Conservation (phyloP, 2,113 vertebrate species). For the Psilopsiagon aurifrons region DNA sequence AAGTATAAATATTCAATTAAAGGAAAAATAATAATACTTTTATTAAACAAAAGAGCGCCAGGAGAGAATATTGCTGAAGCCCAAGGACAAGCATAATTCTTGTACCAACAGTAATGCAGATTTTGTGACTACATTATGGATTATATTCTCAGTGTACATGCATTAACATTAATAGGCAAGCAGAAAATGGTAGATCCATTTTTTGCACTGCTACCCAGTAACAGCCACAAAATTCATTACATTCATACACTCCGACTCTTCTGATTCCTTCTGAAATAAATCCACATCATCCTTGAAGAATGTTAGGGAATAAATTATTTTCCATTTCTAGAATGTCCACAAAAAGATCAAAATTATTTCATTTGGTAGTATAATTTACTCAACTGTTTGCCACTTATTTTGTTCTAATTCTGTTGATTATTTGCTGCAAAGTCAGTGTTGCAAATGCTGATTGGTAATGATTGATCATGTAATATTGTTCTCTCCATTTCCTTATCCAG, state of each 20-base stretch:
- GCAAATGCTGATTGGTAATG: neutral
- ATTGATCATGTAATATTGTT: neutral
- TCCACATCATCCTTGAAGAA: conserved; percentile 36
- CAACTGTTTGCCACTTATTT: conserved; percentile 14
- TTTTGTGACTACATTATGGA: conserved; percentile 35
- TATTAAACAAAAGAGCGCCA: conserved; percentile 54
- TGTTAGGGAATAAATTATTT: conserved; percentile 15
- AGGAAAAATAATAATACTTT: conserved; percentile 62
- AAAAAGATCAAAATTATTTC: conserved; percentile 40
- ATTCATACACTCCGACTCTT: neutral
- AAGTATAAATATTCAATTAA: conserved; percentile 61
- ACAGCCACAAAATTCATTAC: conserved; percentile 21
- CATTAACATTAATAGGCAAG: conserved; percentile 48
- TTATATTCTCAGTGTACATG: conserved; percentile 12
- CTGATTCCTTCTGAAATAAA: conserved; percentile 43
- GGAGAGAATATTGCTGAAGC: neutral
- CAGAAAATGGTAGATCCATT: conserved; percentile 31
- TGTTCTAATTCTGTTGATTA: neutral
- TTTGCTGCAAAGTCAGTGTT: neutral
- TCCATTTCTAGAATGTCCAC: conserved; percentile 21
- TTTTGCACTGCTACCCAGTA: conserved; percentile 25
- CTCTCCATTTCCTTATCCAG: neutral
- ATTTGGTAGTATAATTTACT: conserved; percentile 50
- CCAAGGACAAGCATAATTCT: conserved; percentile 20
- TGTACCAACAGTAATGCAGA: conserved; percentile 14